Evolutionary conservation across 2,113 vertebrate species (phyloP).

Genomic region (Halcyon senegalensis): DNA sequence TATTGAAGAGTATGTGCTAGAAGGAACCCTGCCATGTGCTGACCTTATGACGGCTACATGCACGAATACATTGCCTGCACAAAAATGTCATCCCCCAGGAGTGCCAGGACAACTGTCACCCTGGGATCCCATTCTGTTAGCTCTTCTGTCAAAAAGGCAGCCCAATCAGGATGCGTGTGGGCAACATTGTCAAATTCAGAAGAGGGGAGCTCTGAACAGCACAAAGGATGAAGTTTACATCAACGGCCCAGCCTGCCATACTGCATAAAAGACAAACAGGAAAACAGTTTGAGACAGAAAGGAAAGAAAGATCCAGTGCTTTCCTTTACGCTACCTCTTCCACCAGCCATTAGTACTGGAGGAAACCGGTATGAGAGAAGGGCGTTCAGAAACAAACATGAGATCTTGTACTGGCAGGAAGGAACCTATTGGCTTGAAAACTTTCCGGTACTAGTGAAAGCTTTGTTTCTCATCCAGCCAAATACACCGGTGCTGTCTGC

Average conservation of each 20-base stretch:
- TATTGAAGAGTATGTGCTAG: neutral
- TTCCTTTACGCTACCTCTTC: conserved; percentile 4
- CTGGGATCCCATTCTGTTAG: neutral
- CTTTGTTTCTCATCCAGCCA: conserved; percentile 24
- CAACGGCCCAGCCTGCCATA: neutral
- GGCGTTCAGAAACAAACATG: neutral
- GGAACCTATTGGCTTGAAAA: conserved; percentile 59
- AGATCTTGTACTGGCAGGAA: conserved; percentile 38
- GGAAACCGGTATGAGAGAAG: neutral
- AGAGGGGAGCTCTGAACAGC: neutral
- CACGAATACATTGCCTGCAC: neutral
- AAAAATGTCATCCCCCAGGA: neutral
- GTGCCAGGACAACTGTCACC: neutral
- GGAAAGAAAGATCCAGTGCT: neutral
- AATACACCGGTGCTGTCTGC: neutral
- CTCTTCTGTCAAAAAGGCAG: neutral
- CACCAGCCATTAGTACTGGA: neutral
- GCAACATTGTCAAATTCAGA: neutral
- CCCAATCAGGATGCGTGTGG: neutral
- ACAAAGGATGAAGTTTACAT: conserved; percentile 36
- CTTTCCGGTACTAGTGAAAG: conserved; percentile 54
- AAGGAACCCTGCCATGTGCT: neutral
- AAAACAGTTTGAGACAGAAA: conserved; percentile 31
- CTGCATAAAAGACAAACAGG: conserved; percentile 46
- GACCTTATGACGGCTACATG: neutral